phyloP scores from a whole-genome alignment of 2,797 vertebrate species.

The Pseudochirops cupreus region DNA sequence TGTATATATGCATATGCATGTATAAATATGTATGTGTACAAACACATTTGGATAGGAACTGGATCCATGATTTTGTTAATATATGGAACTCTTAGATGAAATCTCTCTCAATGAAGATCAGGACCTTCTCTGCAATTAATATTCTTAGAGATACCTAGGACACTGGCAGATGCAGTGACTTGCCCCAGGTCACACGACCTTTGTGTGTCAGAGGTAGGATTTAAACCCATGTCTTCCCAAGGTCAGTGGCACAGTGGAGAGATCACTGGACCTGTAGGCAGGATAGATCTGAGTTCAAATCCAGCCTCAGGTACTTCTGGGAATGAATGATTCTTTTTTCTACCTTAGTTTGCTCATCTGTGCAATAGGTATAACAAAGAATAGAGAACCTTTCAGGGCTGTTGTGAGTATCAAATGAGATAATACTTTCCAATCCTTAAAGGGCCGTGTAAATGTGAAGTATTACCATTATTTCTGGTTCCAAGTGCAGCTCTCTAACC shows the following conservation, averaged over 20 bases:
- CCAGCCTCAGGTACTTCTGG: background rate
- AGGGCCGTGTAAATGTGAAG: background rate
- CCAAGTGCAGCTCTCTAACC: background rate
- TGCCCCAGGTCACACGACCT: background rate
- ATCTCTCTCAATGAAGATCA: background rate
- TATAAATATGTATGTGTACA: background rate
- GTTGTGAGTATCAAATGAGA: background rate
- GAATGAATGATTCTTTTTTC: background rate
- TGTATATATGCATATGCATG: background rate
- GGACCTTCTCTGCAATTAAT: background rate
- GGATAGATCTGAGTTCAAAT: background rate
- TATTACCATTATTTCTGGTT: background rate
- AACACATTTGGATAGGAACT: background rate
- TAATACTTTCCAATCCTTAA: background rate
- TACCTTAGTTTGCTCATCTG: background rate
- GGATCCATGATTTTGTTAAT: background rate
- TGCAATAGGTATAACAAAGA: background rate
- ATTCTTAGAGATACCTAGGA: background rate
- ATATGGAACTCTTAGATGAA: background rate
- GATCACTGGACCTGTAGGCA: background rate
- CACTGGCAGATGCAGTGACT: background rate
- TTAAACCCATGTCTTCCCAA: background rate
- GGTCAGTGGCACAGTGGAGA: background rate
- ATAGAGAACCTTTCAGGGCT: background rate
- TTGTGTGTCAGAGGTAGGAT: background rate